These are phyloP conservation scores for Amblyjoppa fuscipennis DNA, from an alignment of 2,888 invertebrate genomes.

Conservation along the genomic window DNA sequence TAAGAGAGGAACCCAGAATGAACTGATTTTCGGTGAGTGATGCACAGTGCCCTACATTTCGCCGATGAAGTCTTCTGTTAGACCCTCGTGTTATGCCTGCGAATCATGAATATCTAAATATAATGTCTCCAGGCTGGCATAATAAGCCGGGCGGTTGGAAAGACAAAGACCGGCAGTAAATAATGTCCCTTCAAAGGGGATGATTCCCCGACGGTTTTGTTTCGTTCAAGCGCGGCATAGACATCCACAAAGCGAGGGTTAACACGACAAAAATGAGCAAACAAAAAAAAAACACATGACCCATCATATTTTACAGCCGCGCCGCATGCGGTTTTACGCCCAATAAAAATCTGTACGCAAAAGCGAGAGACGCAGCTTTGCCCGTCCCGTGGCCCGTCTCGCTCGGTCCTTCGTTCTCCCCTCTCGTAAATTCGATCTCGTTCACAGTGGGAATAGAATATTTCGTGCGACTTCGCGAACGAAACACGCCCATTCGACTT, in stretches of 20 bases:
- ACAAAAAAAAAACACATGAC: conserved; percentile 33
- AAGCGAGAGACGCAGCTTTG: conserved; percentile 17
- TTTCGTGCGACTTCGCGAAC: conserved; percentile 53
- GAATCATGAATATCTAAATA: conserved; percentile 75
- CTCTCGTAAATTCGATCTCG: conserved; percentile 60
- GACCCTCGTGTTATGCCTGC: background rate
- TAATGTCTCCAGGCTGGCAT: conserved; percentile 65
- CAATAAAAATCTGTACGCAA: conserved; percentile 72
- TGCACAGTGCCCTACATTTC: conserved; percentile 6
- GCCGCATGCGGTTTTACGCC: conserved; percentile 67
- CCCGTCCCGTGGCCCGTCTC: conserved; percentile 20
- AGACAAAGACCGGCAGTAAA: conserved; percentile 74
- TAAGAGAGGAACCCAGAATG: background rate
- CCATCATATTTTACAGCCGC: conserved; percentile 67
- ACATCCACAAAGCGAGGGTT: conserved; percentile 35
- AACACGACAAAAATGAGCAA: conserved; percentile 50
- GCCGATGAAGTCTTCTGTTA: conserved; percentile 1
- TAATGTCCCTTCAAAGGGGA: conserved; percentile 63
- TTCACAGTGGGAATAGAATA: conserved; percentile 52
- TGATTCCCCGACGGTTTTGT: conserved; percentile 28
- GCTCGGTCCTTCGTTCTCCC: conserved; percentile 30
- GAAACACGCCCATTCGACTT: conserved; percentile 49
- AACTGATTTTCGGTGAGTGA: background rate
- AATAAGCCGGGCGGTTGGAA: conserved; percentile 54
- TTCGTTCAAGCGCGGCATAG: conserved; percentile 22